Percentiles rank a stretch among this genome's conserved stretches.
phyloP scores from a whole-genome alignment of 2,797 vertebrate genomes.

The Smutsia gigantea region DNA sequence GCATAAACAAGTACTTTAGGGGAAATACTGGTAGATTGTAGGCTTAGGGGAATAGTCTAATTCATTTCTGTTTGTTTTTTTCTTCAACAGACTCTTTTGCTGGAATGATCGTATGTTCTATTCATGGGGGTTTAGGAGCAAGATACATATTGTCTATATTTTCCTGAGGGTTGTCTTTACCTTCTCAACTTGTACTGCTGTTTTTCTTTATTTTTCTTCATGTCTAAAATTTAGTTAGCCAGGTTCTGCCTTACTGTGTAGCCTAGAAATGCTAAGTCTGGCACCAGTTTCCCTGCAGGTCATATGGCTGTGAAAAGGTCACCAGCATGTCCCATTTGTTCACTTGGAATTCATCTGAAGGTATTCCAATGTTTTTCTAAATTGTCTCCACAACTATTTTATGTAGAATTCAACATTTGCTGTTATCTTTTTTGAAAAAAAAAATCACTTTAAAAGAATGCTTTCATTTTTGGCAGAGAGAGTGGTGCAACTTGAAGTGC shows the following conservation, averaged over 20 bases:
- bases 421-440: neutral
- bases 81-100: neutral
- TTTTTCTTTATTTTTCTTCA: neutral
- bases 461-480: conserved; percentile 55
- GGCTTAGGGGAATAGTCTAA: neutral
- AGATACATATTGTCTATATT: neutral
- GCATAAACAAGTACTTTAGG: neutral
- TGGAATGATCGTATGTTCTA: neutral
- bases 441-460: conserved; percentile 58
- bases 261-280: neutral
- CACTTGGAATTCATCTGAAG: conserved; percentile 17
- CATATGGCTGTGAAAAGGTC: conserved; percentile 38
- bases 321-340: neutral
- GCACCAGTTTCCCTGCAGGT: neutral
- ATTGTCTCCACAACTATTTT: conserved; percentile 31
- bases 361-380: neutral
- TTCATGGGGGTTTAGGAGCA: neutral
- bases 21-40: neutral
- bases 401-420: conserved; percentile 35
- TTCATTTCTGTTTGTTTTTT: neutral
- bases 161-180: neutral
- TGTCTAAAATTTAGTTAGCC: neutral
- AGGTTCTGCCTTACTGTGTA: neutral
- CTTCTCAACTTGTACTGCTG: neutral
- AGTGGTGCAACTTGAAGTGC: neutral